Conservation (phyloP, 2,113 vertebrate genomes). For the Crypturellus undulatus region DNA sequence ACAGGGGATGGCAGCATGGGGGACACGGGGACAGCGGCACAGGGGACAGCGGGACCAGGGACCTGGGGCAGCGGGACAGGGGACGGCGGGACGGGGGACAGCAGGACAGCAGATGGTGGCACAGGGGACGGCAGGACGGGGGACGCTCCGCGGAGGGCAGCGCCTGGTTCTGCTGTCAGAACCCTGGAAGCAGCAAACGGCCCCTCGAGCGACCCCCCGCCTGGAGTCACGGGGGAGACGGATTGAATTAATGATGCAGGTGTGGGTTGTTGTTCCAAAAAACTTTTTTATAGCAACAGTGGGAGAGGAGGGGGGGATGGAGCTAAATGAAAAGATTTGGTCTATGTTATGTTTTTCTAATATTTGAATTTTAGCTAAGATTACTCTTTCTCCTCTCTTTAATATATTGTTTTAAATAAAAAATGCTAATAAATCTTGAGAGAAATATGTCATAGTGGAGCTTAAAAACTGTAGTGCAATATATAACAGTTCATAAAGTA, state of each 20-base stretch:
- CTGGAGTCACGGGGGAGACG: slow-evolving; percentile 70
- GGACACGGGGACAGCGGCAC: not conserved
- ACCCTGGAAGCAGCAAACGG: slow-evolving; percentile 72
- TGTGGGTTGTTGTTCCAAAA: slow-evolving; percentile 61
- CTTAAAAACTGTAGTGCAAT: slow-evolving; percentile 83
- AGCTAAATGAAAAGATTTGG: slow-evolving; percentile 69
- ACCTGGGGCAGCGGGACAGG: too few species aligned
- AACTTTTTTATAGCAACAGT: slow-evolving; percentile 67
- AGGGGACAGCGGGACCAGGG: too few species aligned
- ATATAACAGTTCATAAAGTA: slow-evolving; percentile 88
- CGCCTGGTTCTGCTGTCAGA: slow-evolving; percentile 69
- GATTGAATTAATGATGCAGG: slow-evolving; percentile 77
- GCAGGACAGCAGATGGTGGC: too few species aligned
- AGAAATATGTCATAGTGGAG: slow-evolving; percentile 83
- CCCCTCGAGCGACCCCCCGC: slow-evolving; percentile 72
- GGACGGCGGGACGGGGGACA: too few species aligned
- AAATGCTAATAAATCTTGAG: slow-evolving; percentile 85
- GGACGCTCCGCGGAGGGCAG: not conserved
- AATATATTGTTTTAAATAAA: slow-evolving; percentile 89
- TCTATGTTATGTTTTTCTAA: slow-evolving; percentile 74
- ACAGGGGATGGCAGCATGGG: too few species aligned
- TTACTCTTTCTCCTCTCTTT: slow-evolving; percentile 81
- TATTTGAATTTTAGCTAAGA: slow-evolving; percentile 80
- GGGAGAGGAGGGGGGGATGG: not conserved
- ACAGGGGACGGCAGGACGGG: too few species aligned